These are phyloP conservation scores for Gastrophysa polygoni DNA, from an alignment of 2,888 invertebrate genomes.

Conservation along the genomic window DNA sequence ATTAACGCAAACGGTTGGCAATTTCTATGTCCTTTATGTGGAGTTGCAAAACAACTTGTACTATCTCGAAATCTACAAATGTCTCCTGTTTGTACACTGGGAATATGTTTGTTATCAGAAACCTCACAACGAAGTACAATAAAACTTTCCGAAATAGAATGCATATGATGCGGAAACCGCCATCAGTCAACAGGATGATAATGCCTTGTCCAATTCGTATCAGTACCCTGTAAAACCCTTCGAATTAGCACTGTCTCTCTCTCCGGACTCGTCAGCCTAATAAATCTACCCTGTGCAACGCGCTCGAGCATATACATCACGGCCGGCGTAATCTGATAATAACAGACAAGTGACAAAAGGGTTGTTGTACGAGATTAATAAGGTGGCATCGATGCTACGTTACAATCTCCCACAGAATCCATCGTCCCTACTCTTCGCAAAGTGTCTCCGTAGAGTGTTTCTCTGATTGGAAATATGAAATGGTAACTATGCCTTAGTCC, in stretches of 20 bases:
- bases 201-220: conserved; percentile 25
- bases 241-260: background rate
- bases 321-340: conserved; percentile 39
- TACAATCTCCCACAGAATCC: conserved; percentile 9
- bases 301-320: conserved; percentile 26
- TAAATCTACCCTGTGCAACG: background rate
- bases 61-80: too few relatives aligned
- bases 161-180: too few relatives aligned
- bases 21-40: too few relatives aligned
- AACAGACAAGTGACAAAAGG: conserved; percentile 46
- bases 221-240: background rate
- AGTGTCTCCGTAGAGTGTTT: background rate
- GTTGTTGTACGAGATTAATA: conserved; percentile 40
- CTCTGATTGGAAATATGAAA: too few relatives aligned
- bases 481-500: too few relatives aligned
- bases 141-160: too few relatives aligned
- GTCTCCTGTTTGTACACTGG: too few relatives aligned
- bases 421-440: background rate
- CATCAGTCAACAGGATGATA: too few relatives aligned
- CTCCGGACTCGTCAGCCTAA: background rate
- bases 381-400: conserved; percentile 34
- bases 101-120: too few relatives aligned
- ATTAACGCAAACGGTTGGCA: too few relatives aligned
- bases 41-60: too few relatives aligned
- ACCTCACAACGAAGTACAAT: too few relatives aligned